A percentile compares a stretch with the other conserved stretches of the same genome.
phyloP scores from a whole-genome alignment of 2,888 invertebrate species.

The Lepas anatifera region DNA sequence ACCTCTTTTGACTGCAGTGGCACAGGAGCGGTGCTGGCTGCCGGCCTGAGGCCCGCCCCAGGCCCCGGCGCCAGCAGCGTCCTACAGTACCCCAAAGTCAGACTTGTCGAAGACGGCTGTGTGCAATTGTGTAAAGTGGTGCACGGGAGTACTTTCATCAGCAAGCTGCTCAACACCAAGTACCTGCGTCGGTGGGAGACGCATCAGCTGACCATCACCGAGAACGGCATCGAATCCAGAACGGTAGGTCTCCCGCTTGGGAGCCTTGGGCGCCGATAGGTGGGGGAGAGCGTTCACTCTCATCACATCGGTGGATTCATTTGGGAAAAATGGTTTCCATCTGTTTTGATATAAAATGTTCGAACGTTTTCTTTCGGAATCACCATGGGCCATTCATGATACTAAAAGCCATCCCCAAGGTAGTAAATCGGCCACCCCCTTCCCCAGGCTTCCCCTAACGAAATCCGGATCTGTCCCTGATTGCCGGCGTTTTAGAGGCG shows the following conservation, averaged over 20 bases:
- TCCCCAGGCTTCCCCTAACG: too few relatives aligned
- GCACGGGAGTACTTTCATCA: slow-evolving; percentile 61
- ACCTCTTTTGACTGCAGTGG: neutral
- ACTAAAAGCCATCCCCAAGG: too few relatives aligned
- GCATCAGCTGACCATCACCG: slow-evolving; percentile 54
- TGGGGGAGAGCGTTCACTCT: too few relatives aligned
- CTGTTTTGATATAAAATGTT: too few relatives aligned
- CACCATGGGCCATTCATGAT: too few relatives aligned
- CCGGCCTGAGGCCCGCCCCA: neutral
- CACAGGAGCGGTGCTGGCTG: neutral
- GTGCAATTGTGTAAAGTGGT: slow-evolving; percentile 62
- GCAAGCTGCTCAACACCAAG: slow-evolving; percentile 63
- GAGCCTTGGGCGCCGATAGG: too few relatives aligned
- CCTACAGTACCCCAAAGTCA: neutral
- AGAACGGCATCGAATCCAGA: slow-evolving; percentile 54
- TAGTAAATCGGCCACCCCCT: too few relatives aligned
- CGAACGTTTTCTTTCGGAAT: too few relatives aligned
- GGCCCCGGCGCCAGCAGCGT: neutral
- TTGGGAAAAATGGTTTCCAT: too few relatives aligned
- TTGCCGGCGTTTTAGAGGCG: too few relatives aligned
- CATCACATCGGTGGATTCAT: too few relatives aligned
- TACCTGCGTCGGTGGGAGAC: slow-evolving; percentile 65
- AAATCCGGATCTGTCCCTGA: too few relatives aligned
- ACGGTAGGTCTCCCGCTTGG: slow-evolving; percentile 52
- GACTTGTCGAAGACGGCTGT: slow-evolving; percentile 44